These are phyloP conservation scores for Acronicta alni DNA, from an alignment of 2,888 invertebrate genomes.

Conservation along the genomic window DNA sequence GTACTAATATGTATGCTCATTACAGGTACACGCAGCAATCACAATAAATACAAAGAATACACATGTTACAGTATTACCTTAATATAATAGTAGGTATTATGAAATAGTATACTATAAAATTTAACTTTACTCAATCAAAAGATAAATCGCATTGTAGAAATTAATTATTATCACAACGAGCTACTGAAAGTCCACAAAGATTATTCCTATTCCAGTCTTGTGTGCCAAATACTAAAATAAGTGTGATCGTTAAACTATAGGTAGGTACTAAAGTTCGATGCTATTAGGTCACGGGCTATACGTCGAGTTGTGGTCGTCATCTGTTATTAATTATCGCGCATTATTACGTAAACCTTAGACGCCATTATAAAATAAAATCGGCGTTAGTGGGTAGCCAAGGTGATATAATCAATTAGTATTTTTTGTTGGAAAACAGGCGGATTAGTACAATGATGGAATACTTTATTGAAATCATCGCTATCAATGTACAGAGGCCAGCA, in stretches of 20 bases:
- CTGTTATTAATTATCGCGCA: constrained; percentile 57
- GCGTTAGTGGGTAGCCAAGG: constrained; percentile 25
- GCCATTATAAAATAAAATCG: constrained; percentile 25
- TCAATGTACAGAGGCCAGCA: no score
- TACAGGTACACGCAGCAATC: no score
- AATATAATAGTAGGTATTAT: no score
- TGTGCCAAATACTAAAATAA: constrained; percentile 42
- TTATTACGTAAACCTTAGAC: constrained; percentile 22
- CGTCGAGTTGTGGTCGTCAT: constrained; percentile 44
- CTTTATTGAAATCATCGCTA: no score
- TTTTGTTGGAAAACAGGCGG: not conserved
- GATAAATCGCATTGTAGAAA: no score
- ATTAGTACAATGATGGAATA: no score
- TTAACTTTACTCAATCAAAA: no score
- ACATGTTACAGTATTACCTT: no score
- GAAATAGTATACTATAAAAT: no score
- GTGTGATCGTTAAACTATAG: constrained; percentile 41
- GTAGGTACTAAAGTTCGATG: constrained; percentile 48
- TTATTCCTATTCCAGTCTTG: constrained; percentile 4
- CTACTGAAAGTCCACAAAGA: not conserved
- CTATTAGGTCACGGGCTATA: constrained; percentile 52
- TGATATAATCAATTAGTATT: constrained; percentile 27
- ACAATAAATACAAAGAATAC: no score
- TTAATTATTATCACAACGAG: not conserved
- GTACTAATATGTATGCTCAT: no score